These are phyloP conservation scores for Malacoraja senta DNA, from an alignment of 2,797 vertebrate species.

Conservation along the genomic window DNA sequence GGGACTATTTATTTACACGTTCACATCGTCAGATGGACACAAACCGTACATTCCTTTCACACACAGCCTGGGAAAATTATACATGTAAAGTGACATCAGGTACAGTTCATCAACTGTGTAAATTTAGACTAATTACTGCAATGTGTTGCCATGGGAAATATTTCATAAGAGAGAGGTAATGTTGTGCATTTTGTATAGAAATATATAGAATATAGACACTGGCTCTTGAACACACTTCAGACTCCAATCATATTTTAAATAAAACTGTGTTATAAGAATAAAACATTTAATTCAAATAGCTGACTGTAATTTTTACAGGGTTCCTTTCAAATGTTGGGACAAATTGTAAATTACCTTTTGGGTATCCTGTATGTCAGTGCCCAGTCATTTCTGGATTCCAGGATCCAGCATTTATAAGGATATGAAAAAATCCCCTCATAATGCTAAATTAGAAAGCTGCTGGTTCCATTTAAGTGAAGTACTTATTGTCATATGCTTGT, in stretches of 20 bases:
- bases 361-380: neutral
- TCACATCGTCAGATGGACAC: neutral
- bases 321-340: neutral
- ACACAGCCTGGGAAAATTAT: neutral
- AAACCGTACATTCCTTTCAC: neutral
- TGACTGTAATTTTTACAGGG: neutral
- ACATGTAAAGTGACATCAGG: neutral
- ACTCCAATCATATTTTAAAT: neutral
- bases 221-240: neutral
- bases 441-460: neutral
- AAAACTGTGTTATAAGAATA: neutral
- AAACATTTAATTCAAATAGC: neutral
- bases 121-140: neutral
- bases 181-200: neutral
- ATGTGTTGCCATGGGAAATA: neutral
- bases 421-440: neutral
- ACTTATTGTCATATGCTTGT: too few species aligned
- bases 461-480: neutral
- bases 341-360: neutral
- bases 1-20: constrained; percentile 1
- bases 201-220: neutral
- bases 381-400: neutral
- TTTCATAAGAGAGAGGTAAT: neutral
- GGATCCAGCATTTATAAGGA: neutral
- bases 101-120: neutral